These are phyloP conservation scores for Atta cephalotes DNA, from an alignment of 1,140 invertebrate genomes.

Conservation along the genomic window DNA sequence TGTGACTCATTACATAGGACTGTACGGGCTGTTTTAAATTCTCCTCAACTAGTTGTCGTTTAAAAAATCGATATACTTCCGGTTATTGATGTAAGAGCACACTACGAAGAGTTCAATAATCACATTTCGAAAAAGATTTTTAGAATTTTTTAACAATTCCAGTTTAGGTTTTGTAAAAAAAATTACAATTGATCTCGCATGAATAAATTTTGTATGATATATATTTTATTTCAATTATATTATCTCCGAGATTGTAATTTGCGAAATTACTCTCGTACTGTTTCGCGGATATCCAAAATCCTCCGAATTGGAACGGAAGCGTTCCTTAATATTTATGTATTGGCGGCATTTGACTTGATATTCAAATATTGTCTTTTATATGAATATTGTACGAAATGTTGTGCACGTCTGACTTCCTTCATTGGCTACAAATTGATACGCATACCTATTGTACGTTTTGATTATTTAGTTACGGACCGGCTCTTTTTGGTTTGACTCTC, in stretches of 20 bases:
- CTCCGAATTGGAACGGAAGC: constrained; percentile 1
- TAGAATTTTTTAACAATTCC: neutral
- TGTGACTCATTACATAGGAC: constrained; percentile 69
- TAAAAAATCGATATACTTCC: constrained; percentile 64
- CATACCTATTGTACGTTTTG: constrained; percentile 72
- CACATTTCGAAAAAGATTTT: neutral
- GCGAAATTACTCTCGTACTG: neutral
- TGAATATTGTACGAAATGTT: constrained; percentile 73
- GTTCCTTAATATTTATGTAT: constrained; percentile 67
- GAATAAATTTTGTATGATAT: neutral
- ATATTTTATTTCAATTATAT: neutral
- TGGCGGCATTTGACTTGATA: constrained; percentile 66
- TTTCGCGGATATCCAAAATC: neutral
- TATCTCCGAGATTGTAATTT: neutral
- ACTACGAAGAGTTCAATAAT: neutral
- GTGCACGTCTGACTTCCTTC: constrained; percentile 68
- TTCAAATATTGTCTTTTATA: constrained; percentile 73
- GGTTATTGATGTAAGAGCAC: constrained; percentile 3
- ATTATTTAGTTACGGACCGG: constrained; percentile 69
- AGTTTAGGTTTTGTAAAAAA: neutral
- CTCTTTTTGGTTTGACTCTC: constrained; percentile 54
- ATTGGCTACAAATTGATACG: constrained; percentile 58
- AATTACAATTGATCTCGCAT: neutral
- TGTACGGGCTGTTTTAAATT: constrained; percentile 66
- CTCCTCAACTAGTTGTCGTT: constrained; percentile 21